Evolutionary conservation across 2,888 invertebrate genomes (phyloP).

Genomic region (Carcina quercana): DNA sequence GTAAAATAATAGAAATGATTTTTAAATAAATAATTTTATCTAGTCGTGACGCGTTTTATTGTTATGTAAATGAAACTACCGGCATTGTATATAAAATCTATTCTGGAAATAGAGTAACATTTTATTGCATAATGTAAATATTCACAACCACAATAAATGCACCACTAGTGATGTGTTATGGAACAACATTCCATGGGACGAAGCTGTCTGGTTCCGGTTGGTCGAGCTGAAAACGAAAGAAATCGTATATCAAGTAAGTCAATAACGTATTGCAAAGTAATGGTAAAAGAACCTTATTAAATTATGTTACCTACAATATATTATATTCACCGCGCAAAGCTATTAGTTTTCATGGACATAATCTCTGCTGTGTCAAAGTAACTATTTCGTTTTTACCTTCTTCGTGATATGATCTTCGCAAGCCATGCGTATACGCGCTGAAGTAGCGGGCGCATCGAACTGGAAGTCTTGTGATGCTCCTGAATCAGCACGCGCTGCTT

Average conservation of each 20-base stretch:
- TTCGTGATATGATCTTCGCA: slow-evolving; percentile 88
- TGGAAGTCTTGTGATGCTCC: slow-evolving; percentile 76
- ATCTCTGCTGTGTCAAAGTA: too few relatives aligned
- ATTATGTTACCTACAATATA: too few relatives aligned
- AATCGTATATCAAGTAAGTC: too few relatives aligned
- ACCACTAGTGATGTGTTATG: slow-evolving; percentile 42
- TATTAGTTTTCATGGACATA: neutral
- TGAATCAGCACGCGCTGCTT: slow-evolving; percentile 82
- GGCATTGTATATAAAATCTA: slow-evolving; percentile 3
- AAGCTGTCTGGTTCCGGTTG: slow-evolving; percentile 68
- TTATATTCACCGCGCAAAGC: neutral
- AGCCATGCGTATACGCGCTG: slow-evolving; percentile 91
- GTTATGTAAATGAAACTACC: slow-evolving; percentile 5
- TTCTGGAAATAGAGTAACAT: neutral
- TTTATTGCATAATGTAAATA: neutral
- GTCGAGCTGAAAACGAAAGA: slow-evolving; percentile 69
- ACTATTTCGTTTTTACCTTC: slow-evolving; percentile 80
- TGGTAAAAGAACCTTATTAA: slow-evolving; percentile 2
- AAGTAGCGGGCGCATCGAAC: slow-evolving; percentile 90
- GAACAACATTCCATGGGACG: slow-evolving; percentile 79
- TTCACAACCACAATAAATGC: slow-evolving; percentile 14
- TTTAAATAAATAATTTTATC: slow-evolving; percentile 54
- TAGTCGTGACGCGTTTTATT: slow-evolving; percentile 19
- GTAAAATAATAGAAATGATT: slow-evolving; percentile 57
- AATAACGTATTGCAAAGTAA: too few relatives aligned